Conservation (phyloP, 2,888 invertebrate species). For the Drosophila prolongata region DNA sequence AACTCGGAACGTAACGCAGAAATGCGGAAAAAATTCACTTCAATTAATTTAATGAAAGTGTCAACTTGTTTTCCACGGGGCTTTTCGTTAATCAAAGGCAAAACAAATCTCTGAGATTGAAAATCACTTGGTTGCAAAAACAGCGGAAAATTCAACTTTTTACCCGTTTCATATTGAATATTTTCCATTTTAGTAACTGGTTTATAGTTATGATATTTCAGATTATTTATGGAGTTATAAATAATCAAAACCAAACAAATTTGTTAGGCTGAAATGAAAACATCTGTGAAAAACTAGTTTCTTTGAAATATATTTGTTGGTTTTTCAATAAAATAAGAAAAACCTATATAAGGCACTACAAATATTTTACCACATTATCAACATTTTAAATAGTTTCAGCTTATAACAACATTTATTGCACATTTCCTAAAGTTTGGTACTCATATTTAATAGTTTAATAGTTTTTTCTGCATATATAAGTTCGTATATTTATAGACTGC, state of each 20-base stretch:
- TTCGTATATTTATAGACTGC: no score
- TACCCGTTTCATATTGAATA: slow-evolving; percentile 3
- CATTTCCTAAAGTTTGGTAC: no score
- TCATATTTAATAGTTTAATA: no score
- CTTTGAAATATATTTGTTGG: background rate
- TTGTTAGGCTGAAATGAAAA: background rate
- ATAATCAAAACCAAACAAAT: background rate
- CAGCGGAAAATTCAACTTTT: slow-evolving; percentile 27
- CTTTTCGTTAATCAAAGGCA: slow-evolving; percentile 35
- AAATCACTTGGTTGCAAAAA: slow-evolving; percentile 23
- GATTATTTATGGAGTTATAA: slow-evolving; percentile 24
- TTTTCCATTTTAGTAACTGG: background rate
- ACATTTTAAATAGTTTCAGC: no score
- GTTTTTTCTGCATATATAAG: no score
- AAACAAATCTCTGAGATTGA: slow-evolving; percentile 30
- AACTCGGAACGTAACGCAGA: slow-evolving; percentile 64
- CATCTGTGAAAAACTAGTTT: background rate
- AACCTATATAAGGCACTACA: background rate
- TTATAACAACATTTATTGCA: no score
- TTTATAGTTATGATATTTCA: slow-evolving; percentile 16
- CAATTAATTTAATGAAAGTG: slow-evolving; percentile 66
- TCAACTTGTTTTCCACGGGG: slow-evolving; percentile 59
- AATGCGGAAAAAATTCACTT: slow-evolving; percentile 70
- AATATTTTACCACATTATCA: no score
- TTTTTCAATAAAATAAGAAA: background rate